These are phyloP conservation scores for Dipodomys merriami DNA, from an alignment of 2,113 vertebrate genomes.

Conservation along the genomic window DNA sequence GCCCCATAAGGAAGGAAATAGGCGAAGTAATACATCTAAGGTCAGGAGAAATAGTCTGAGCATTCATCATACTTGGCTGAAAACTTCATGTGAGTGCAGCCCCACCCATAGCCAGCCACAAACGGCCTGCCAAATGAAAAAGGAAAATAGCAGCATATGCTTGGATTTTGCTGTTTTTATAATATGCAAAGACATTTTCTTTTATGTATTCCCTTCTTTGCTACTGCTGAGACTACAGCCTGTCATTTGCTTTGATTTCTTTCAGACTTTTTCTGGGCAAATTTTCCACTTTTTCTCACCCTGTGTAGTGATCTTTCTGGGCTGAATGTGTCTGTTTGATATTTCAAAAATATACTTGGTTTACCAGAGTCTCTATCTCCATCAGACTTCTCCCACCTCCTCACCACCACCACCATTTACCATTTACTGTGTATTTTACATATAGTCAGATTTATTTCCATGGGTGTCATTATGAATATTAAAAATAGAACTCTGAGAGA, in stretches of 20 bases:
- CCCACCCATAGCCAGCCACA: conserved; percentile 64
- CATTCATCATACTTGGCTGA: conserved; percentile 74
- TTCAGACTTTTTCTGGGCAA: conserved; percentile 74
- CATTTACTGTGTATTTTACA: conserved; percentile 56
- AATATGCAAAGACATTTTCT: conserved; percentile 73
- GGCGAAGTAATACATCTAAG: conserved; percentile 49
- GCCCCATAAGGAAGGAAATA: neutral
- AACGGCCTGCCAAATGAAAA: conserved; percentile 67
- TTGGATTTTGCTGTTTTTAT: conserved; percentile 71
- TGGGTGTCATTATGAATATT: conserved; percentile 70
- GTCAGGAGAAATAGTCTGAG: conserved; percentile 74
- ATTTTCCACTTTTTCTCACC: conserved; percentile 76
- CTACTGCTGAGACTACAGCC: conserved; percentile 31
- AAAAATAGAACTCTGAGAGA: conserved; percentile 75
- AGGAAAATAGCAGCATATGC: conserved; percentile 76
- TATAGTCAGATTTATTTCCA: conserved; percentile 53
- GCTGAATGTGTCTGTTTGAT: conserved; percentile 75
- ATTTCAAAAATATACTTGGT: conserved; percentile 76
- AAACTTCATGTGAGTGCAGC: conserved; percentile 42
- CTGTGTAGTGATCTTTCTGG: conserved; percentile 63
- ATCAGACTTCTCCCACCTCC: neutral
- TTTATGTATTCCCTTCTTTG: conserved; percentile 47
- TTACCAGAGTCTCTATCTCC: conserved; percentile 61
- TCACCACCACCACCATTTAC: conserved; percentile 24
- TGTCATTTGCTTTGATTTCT: conserved; percentile 66